A percentile compares a stretch with the other conserved stretches of the same genome.
Evolutionary conservation across 2,888 invertebrate species (phyloP).

Genomic region (Sipha maydis): DNA sequence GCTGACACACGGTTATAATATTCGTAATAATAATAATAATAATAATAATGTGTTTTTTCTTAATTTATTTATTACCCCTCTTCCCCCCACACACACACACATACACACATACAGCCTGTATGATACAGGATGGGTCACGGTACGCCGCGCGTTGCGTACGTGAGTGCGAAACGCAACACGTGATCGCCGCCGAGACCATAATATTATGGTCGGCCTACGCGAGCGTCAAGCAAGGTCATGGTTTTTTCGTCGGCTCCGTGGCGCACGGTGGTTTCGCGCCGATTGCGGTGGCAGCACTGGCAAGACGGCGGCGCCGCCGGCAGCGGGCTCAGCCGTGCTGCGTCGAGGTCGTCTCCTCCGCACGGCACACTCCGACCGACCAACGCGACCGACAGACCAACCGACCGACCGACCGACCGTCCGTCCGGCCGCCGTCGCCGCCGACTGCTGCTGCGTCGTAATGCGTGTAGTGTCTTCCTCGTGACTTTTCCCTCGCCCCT

Average conservation of each 20-base stretch:
- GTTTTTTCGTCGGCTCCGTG: slow-evolving; percentile 24
- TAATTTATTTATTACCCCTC: no score
- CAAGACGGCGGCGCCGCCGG: background rate
- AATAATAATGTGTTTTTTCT: background rate
- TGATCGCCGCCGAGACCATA: slow-evolving; percentile 8
- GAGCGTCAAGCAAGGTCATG: slow-evolving; percentile 47
- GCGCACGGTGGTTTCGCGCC: background rate
- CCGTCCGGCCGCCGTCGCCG: background rate
- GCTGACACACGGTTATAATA: background rate
- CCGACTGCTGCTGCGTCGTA: slow-evolving; percentile 16
- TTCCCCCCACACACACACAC: no score
- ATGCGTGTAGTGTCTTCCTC: slow-evolving; percentile 41
- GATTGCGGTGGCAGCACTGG: no score
- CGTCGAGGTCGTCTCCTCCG: slow-evolving; percentile 46
- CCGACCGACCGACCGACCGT: background rate
- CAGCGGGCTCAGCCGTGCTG: background rate
- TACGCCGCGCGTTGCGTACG: background rate
- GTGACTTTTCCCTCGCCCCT: slow-evolving; percentile 55
- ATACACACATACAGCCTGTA: no score
- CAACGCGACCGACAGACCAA: background rate
- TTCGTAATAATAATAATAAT: background rate
- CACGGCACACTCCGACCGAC: background rate
- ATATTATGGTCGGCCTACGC: slow-evolving; percentile 38
- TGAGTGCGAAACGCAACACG: background rate
- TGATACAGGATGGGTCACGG: no score